Evolutionary conservation across 2,113 vertebrate genomes (phyloP), one percentile per base, ranked within the genome.

Genomic region (Ceratotherium simum): DNA sequence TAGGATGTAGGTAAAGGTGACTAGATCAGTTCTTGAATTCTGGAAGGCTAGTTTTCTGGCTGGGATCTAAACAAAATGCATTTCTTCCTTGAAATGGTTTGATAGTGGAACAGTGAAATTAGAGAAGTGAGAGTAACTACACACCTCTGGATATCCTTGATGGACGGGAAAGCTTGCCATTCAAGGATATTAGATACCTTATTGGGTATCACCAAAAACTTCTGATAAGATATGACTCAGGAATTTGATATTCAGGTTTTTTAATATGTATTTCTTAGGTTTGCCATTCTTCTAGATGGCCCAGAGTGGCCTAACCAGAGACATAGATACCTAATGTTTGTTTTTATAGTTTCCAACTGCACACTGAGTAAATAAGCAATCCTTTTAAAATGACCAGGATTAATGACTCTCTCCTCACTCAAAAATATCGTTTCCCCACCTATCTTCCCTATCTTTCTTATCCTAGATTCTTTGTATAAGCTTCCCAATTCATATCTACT

Each of bases 71-170:
- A 73, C 56, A 92, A 84, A 95, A 58, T 95, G 2, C 2, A 90
- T 67, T 73, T 93, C 31, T 39, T 89, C 36, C 75, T 92, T 91
- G 36, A 95, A 88, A 76, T 91, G 36, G 18, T 76, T 70, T 85
- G 16, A 48, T 39, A 79, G 4, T 75, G 70, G 5, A 60, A 56
- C 31, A 89, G 33, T 85, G 65, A 91, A 65, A 65, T 51, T 69
- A 58, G 18, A 62, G 36, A 93, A 60, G 21, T 6, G 3, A 69
- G 42, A 82, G 54, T 86, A 90, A 93, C n/a, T 67, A 27, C 6
- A 76, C 58, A 82, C 31, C 5, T 80, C 21, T 81, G n/a, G 3
- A 73, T 69, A 5, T 82, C 27, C 51, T 51, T 86, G 39, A 29
- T 75, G 16, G 29, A 83, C 69, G 46, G 16, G 31, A 91, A 62